Base-by-base conservation (phyloP, 2,797 vertebrate genomes). In the Acanthurus tractus region DNA sequence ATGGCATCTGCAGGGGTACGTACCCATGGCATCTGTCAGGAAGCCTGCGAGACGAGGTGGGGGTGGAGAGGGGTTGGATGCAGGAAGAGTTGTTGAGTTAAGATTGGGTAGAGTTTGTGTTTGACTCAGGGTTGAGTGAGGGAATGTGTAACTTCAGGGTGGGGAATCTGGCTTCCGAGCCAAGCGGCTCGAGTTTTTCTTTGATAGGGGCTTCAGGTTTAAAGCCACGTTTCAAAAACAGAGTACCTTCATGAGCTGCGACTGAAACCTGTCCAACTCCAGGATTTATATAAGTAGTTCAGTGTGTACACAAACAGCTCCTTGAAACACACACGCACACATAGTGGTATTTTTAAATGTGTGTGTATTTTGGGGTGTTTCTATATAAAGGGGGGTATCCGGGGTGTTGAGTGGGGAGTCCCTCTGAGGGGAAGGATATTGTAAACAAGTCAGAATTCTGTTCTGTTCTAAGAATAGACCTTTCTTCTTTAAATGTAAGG, bases 1-100 rank as follows among this genome's bases (percentile, higher is more conserved):
- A 85, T 1, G 96, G 96, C 79, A 95, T 96, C 92, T 96, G 96
- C 89, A 94, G 95, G 80, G 96, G 96, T 96, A 89, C 64, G 94
- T 84, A 61, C 25, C 3, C 45, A 40, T 50, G 17, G 59, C 67
- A 57, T 45, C 4, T 52, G 59, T 34, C 6, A 25, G 44, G 8
- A 6, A 50, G 50, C 8, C 10, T 12, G 44, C 22, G 34, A 44
- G 22, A n/a, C 23, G 42, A 17, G 38, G 12, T 6, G 36, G 12
- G 13, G 23, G 2, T 20, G 7, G 23, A 13, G 49, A 22, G 8
- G 42, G 38, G 29, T 42, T 45, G 22, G 59, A 52, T 59, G 48
- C 46, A 36, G 45, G 25, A 42, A 23, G 42, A 23, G 58, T 46
- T 70, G 83, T 67, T 36, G 59, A 78, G 57, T 79, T 65, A 48